Base-by-base conservation (phyloP, 1,140 invertebrate species). In the Triops longicaudatus region DNA sequence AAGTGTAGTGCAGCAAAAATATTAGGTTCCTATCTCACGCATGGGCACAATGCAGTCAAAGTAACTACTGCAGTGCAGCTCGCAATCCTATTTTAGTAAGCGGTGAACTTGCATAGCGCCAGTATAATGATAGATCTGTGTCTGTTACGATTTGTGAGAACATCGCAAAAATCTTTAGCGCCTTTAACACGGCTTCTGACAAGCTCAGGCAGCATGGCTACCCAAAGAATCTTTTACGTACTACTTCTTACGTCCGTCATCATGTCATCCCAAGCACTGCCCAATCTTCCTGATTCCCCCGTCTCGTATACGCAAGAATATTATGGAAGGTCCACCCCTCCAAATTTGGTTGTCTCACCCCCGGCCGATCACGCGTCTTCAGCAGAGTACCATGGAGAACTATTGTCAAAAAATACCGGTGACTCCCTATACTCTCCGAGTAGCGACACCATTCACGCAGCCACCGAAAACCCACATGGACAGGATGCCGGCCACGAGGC, bases 401-500 rank as follows among this genome's bases (percentile, higher is more conserved):
- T 63, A 6, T 22, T 63, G 50, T 63, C 50, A 1, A 63, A 63
- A 22, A 63, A 63, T 22, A 63, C 50, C 14, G 50, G n/a, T 22
- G 3, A 63, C 7, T 6, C 0, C 50, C 1, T 22, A 5, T 3
- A 63, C 22, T 63, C 50, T 22, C 50, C 3, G 2, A 63, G n/a
- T 22, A 63, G 50, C 22, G 50, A 63, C 22, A 14, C 50, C 14
- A n/a, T 22, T 63, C 50, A 63, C 17, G 50, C 50, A 22, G 14
- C 50, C 22, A 63, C 50, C 22, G 7, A 63, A 63, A n/a, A 6
- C 14, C 63, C 76, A 26, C 50, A n/a, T 31, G 63, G 26, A 72
- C 76, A 28, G 10, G 71, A 71, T 11, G 71, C 12, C 26, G 75
- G 78, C 27, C 76, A 76, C 14, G 63, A 77, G 12, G 50, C 50